These are phyloP conservation scores for Girardia tigrina DNA, from an alignment of 2,888 invertebrate species.

Conservation along the genomic window DNA sequence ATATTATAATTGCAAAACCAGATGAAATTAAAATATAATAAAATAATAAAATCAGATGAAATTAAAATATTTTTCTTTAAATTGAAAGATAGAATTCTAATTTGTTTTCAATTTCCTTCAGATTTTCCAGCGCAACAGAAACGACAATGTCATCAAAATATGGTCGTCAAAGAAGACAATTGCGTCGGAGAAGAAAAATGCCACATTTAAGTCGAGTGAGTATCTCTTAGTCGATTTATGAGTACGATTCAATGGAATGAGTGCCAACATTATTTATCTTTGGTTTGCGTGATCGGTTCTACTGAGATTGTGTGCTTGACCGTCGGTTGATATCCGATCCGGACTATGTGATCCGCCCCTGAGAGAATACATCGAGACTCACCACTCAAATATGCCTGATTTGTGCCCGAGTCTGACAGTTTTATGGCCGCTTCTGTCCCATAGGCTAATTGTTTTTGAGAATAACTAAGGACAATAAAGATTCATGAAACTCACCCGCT, in stretches of 20 bases:
- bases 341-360: neutral
- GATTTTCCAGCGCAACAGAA: slow-evolving; percentile 26
- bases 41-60: too few relatives aligned
- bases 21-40: too few relatives aligned
- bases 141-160: slow-evolving; percentile 28
- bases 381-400: neutral
- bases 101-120: neutral
- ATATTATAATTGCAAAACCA: too few relatives aligned
- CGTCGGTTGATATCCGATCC: neutral
- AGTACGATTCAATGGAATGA: neutral
- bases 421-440: neutral
- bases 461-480: neutral
- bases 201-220: slow-evolving; percentile 26
- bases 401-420: neutral
- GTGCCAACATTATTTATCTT: neutral
- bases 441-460: neutral
- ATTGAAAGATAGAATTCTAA: too few relatives aligned
- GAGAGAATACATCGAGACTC: neutral
- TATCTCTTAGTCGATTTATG: neutral
- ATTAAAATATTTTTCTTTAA: too few relatives aligned
- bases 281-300: neutral
- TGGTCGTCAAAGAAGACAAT: slow-evolving; percentile 24
- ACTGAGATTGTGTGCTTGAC: neutral
- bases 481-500: too few relatives aligned
- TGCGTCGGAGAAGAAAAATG: slow-evolving; percentile 10